A percentile compares a stretch with the other conserved stretches of the same genome.
Conservation (phyloP, 2,797 vertebrate species). For the Coranthus polyacanthus region DNA sequence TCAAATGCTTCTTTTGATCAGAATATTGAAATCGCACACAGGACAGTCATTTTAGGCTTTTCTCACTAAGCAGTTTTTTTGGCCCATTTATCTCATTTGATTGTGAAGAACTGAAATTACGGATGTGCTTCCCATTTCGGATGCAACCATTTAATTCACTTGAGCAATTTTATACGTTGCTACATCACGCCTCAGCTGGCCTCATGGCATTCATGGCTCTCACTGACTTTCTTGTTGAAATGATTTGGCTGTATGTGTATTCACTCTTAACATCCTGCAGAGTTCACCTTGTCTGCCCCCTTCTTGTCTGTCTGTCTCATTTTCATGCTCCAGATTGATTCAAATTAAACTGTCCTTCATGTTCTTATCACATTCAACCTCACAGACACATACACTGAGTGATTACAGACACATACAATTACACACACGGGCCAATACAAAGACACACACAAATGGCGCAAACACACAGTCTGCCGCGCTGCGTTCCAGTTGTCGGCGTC, state of each 20-base stretch:
- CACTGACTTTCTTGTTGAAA: slow-evolving; percentile 35
- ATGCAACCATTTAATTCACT: slow-evolving; percentile 46
- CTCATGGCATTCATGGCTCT: slow-evolving; percentile 17
- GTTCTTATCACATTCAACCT: slow-evolving; percentile 65
- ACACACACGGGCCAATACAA: slow-evolving; percentile 10
- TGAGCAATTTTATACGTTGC: slow-evolving; percentile 42
- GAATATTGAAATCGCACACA: slow-evolving; percentile 9
- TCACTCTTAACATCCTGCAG: slow-evolving; percentile 29
- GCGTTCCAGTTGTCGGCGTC: slow-evolving; percentile 44
- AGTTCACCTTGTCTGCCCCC: slow-evolving; percentile 74
- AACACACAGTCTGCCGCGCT: slow-evolving; percentile 1
- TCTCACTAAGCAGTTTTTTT: slow-evolving; percentile 11
- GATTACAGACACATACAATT: slow-evolving; percentile 32
- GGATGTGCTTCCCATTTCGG: slow-evolving; percentile 21
- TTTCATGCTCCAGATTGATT: slow-evolving; percentile 75
- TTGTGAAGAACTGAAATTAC: slow-evolving; percentile 31
- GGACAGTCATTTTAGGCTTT: slow-evolving; percentile 18
- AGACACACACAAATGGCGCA: slow-evolving; percentile 13
- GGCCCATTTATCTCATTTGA: slow-evolving; percentile 36
- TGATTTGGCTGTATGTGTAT: slow-evolving; percentile 10
- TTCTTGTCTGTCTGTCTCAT: slow-evolving; percentile 73
- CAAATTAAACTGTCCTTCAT: slow-evolving; percentile 82
- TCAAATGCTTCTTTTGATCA: slow-evolving; percentile 1
- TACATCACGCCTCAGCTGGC: slow-evolving; percentile 28
- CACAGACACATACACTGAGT: slow-evolving; percentile 31